phyloP scores from a whole-genome alignment of 2,797 vertebrate species.

The Helicolenus hilgendorfi region DNA sequence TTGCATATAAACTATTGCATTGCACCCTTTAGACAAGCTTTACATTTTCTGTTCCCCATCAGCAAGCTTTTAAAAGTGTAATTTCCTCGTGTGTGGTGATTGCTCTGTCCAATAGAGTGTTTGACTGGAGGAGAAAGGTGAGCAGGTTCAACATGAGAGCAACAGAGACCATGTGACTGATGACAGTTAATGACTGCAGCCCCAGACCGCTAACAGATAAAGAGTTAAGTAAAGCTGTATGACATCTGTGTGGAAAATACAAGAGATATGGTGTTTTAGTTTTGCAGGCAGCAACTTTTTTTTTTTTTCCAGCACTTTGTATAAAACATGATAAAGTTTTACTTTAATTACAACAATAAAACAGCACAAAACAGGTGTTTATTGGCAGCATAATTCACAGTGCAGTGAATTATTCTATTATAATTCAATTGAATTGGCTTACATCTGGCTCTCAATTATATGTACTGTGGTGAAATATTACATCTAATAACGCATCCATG shows the following conservation, averaged over 20 bases:
- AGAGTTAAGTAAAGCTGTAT: neutral
- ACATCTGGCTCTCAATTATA: neutral
- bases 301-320: neutral
- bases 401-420: neutral
- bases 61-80: neutral
- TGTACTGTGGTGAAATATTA: neutral
- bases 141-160: conserved; percentile 7
- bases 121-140: neutral
- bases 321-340: neutral
- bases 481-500: neutral
- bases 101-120: neutral
- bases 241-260: conserved; percentile 11
- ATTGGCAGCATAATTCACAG: neutral
- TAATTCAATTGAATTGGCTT: neutral
- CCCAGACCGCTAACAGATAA: neutral
- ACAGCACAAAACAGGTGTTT: conserved; percentile 4
- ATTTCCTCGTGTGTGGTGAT: neutral
- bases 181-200: conserved; percentile 10
- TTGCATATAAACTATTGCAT: neutral
- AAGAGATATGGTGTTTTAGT: neutral
- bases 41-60: neutral
- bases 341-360: neutral
- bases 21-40: neutral
- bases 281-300: neutral
- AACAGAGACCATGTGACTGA: conserved; percentile 4